Evolutionary conservation across 2,888 invertebrate species (phyloP).

Genomic region (Chrysolina oricalcia): DNA sequence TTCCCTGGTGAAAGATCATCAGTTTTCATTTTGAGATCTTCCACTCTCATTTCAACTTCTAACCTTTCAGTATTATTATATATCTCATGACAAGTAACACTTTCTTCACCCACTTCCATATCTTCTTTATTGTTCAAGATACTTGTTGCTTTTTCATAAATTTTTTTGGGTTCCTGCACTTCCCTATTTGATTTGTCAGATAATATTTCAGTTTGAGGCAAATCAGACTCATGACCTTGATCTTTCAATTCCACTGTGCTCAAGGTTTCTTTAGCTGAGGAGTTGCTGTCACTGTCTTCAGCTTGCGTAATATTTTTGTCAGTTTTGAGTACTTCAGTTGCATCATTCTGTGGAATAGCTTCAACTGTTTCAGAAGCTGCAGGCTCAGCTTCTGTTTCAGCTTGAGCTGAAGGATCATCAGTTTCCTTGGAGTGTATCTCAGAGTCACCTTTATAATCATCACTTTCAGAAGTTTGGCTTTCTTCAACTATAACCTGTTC

Average conservation of each 20-base stretch:
- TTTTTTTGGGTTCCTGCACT: neutral
- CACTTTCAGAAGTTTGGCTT: neutral
- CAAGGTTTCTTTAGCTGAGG: neutral
- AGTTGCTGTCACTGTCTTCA: neutral
- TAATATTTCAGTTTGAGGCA: too few species aligned
- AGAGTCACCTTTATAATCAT: neutral
- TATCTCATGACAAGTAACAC: neutral
- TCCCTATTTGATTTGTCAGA: neutral
- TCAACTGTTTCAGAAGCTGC: neutral
- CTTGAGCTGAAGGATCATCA: neutral
- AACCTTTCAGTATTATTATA: neutral
- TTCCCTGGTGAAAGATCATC: neutral
- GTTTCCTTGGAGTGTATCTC: neutral
- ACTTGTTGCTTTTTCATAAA: neutral
- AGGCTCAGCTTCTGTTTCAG: conserved; percentile 8
- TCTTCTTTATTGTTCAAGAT: neutral
- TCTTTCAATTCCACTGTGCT: neutral
- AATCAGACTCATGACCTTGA: neutral
- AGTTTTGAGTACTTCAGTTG: neutral
- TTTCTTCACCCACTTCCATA: neutral
- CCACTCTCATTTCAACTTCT: neutral
- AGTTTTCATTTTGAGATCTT: neutral
- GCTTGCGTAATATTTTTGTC: conserved; percentile 1
- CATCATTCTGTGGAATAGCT: neutral
- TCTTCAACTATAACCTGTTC: conserved; percentile 28